A percentile compares a stretch with the other conserved stretches of the same genome.
Evolutionary conservation across 2,888 invertebrate species (phyloP).

Genomic region (Drosophila tripunctata): DNA sequence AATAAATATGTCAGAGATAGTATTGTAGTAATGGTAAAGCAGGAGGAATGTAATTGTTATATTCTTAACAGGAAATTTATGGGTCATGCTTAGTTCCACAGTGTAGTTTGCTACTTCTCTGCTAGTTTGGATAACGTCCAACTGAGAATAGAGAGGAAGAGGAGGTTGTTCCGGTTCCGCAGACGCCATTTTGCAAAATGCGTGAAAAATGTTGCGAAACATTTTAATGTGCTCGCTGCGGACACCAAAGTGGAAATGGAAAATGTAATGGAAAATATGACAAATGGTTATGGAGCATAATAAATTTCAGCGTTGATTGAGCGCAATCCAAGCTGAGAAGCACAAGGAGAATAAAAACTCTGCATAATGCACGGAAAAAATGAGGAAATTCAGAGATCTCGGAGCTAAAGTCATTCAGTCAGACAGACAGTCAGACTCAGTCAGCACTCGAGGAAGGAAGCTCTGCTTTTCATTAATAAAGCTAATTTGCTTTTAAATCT

Average conservation of each 20-base stretch:
- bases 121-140: no score
- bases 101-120: slow-evolving; percentile 11
- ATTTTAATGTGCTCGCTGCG: slow-evolving; percentile 74
- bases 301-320: slow-evolving; percentile 76
- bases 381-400: slow-evolving; percentile 10
- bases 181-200: slow-evolving; percentile 68
- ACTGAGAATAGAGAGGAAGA: slow-evolving; percentile 9
- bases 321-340: slow-evolving; percentile 61
- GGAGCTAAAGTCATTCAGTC: slow-evolving; percentile 20
- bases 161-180: slow-evolving; percentile 43
- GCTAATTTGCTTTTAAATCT: slow-evolving; percentile 71
- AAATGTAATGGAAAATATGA: slow-evolving; percentile 61
- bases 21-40: not conserved
- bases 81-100: slow-evolving; percentile 46
- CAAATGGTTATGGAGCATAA: slow-evolving; percentile 78
- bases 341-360: not conserved
- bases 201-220: slow-evolving; percentile 76
- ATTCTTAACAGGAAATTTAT: slow-evolving; percentile 75
- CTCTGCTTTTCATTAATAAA: slow-evolving; percentile 65
- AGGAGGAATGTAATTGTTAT: slow-evolving; percentile 65
- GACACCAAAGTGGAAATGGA: slow-evolving; percentile 70
- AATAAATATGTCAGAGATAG: slow-evolving; percentile 36
- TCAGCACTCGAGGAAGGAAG: slow-evolving; percentile 1
- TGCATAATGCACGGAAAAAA: slow-evolving; percentile 29
- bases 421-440: not conserved